Base-by-base conservation (phyloP, 1,140 invertebrate species). In the Drosophila micromelanica region DNA sequence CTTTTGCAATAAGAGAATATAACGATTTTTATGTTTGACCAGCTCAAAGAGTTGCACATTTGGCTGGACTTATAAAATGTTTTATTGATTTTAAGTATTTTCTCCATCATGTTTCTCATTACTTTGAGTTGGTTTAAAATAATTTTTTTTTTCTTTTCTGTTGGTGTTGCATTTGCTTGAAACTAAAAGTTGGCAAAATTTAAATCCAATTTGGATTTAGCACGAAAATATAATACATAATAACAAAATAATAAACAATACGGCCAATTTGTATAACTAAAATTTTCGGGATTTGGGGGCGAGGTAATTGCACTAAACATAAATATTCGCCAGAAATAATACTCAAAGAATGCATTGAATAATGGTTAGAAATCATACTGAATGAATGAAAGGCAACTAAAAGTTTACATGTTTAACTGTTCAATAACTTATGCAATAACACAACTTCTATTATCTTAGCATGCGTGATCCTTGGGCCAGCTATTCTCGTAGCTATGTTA, bases 271-370 rank as follows among this genome's bases (percentile, higher is more conserved):
- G 57, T 76, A 63, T 74, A 76, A 61, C 63, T 75, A 75, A 76
- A 69, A 45, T 57, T 76, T 54, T 45, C 40, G 42, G n/a, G 23
- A 57, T 38, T 27, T 5, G n/a, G 17, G 38, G 37, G 62, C 68
- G 61, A 59, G 80, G 62, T 60, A 86, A 78, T 82, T 86, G 71
- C 37, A 67, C 75, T 86, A 86, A 86, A 86, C 71, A 79, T 68
- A 89, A 77, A 89, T 89, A 89, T 89, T 89, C 79, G 84, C 79
- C 80, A 76, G 80, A 89, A 80, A 89, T 89, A 89, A 89, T 89
- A 89, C 84, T 89, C 80, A 70, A 87, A 78, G 23, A 67, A 74
- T 73, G 71, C 75, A 78, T 67, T 84, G 27, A 54, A 76, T 59
- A 62, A 60, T 80, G 80, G 48, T 48, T 51, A 42, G 80, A 62